Evolutionary conservation across 2,113 vertebrate species (phyloP), one percentile per base, ranked within the genome.

Genomic region (Guaruba guarouba): DNA sequence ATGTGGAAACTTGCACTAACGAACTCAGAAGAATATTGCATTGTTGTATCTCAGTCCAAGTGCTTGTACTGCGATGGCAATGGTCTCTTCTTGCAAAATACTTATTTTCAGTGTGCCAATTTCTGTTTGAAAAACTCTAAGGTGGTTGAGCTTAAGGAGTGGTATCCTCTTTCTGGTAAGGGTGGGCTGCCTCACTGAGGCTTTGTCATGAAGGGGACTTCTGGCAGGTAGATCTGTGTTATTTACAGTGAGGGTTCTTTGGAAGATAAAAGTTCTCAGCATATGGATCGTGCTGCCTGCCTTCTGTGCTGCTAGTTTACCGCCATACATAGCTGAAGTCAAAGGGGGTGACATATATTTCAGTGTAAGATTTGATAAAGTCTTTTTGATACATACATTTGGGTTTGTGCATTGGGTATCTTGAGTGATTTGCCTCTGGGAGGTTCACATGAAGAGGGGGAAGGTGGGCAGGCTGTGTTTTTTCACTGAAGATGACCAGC

Each of bases 51-150:
- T 97, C 97, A 95, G 95, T 97, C 93, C 97, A 96, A 69, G 92
- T 91, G 94, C 96, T 97, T 97, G 96, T 95, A 84, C 97, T 97
- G 96, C 51, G 74, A 95, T 95, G 88, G 96, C 97, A 97, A 84
- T 97, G 96, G 90, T 97, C 95, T 98, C 97, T 98, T 97, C 97
- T 97, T 97, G 97, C 97, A 97, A 95, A 95, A 97, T 95, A 49
- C 95, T 97, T 82, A 86, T 76, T 88, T 93, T 95, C 97, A 90
- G 84, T 97, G 98, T 98, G 97, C 97, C 96, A 96, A 92, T 98
- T 97, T 97, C 91, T 98, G 64, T 96, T 93, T 95, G 90, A 95
- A 97, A 97, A 97, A 95, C 86, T 95, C 68, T 68, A 67, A 97
- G 98, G 97, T 96, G 84, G 96, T 98, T 97, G 95, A 97, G 88